phyloP scores from a whole-genome alignment of 2,888 invertebrate species.

The Lepidonotus clava region DNA sequence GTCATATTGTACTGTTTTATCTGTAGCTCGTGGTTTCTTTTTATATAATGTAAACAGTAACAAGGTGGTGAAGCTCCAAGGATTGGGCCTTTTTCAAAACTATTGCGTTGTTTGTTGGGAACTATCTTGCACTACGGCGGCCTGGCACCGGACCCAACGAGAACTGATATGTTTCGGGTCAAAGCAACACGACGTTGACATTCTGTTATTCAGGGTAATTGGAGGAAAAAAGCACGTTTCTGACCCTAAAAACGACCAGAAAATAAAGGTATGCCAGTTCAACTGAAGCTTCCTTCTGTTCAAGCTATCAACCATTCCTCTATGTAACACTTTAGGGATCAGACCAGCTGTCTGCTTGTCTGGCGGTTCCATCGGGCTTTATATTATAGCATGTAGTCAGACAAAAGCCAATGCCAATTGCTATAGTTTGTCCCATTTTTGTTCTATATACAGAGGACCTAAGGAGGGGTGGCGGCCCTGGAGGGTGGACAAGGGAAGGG shows the following conservation, averaged over 20 bases:
- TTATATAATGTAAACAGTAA: neutral
- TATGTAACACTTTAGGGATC: too few species aligned
- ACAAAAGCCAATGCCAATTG: too few species aligned
- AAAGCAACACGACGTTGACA: conserved; percentile 4
- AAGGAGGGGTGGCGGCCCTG: neutral
- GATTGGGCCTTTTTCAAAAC: neutral
- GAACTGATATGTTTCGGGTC: conserved; percentile 17
- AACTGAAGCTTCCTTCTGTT: conserved; percentile 4
- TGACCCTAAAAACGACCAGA: too few species aligned
- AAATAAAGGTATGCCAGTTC: neutral
- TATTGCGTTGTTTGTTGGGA: neutral
- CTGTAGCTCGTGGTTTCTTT: too few species aligned
- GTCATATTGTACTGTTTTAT: neutral
- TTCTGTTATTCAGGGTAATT: neutral
- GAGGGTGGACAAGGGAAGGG: neutral
- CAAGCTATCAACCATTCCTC: neutral
- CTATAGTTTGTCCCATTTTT: too few species aligned
- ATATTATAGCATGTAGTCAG: too few species aligned
- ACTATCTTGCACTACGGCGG: neutral
- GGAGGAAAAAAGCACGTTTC: neutral
- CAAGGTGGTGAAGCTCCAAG: neutral
- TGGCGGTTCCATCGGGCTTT: too few species aligned
- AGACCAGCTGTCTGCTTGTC: too few species aligned
- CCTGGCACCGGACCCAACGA: neutral
- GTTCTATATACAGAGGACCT: conserved; percentile 3